Conservation (phyloP, 2,888 invertebrate species). For the Drosophila paramelanica region DNA sequence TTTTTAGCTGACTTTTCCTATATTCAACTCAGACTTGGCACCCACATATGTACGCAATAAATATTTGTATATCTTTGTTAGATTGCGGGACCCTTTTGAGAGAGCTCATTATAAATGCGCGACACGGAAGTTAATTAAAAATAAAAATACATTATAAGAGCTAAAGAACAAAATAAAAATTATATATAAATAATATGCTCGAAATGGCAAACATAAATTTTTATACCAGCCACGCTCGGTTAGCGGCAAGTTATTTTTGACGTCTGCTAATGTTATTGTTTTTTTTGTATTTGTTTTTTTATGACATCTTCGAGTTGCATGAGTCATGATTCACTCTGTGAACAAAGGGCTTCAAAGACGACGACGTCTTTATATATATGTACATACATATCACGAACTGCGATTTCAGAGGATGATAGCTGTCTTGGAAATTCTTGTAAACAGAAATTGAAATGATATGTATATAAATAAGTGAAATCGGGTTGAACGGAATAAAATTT, state of each 20-base stretch:
- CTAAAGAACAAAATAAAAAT: slow-evolving; percentile 31
- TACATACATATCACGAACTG: slow-evolving; percentile 23
- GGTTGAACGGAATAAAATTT: neutral
- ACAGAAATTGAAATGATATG: neutral
- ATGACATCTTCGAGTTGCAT: slow-evolving; percentile 35
- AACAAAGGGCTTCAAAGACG: slow-evolving; percentile 24
- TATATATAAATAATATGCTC: slow-evolving; percentile 46
- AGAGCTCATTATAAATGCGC: slow-evolving; percentile 63
- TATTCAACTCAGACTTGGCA: slow-evolving; percentile 6
- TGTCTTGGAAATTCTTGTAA: neutral
- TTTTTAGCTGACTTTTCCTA: slow-evolving; percentile 31
- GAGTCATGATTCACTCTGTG: slow-evolving; percentile 33
- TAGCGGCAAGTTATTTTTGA: slow-evolving; percentile 26
- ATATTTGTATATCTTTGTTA: slow-evolving; percentile 15
- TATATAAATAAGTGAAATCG: neutral
- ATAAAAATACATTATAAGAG: slow-evolving; percentile 59
- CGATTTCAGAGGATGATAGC: slow-evolving; percentile 12
- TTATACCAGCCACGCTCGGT: slow-evolving; percentile 41
- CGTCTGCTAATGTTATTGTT: slow-evolving; percentile 21
- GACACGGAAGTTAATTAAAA: slow-evolving; percentile 72
- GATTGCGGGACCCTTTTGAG: slow-evolving; percentile 33
- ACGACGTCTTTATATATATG: neutral
- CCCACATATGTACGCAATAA: slow-evolving; percentile 9
- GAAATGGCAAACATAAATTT: slow-evolving; percentile 55
- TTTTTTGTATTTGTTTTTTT: slow-evolving; percentile 19